phyloP scores from a whole-genome alignment of 2,888 invertebrate species.

The Caradrina clavipalpis region DNA sequence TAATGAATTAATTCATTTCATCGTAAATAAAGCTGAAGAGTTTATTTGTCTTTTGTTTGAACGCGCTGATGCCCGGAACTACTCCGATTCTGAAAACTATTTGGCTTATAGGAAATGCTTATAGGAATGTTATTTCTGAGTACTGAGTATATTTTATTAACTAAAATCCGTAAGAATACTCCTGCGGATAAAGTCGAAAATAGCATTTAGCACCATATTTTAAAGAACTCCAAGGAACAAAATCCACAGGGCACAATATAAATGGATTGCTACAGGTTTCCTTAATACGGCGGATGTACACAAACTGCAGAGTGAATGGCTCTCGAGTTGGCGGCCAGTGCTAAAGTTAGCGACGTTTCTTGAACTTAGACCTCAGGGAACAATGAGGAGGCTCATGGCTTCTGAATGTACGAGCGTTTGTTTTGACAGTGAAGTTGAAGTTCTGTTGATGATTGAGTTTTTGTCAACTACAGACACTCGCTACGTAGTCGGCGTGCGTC shows the following conservation, averaged over 20 bases:
- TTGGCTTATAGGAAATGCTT: too few relatives aligned
- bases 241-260: conserved; percentile 31
- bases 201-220: background rate
- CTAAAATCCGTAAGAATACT: too few relatives aligned
- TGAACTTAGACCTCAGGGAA: conserved; percentile 52
- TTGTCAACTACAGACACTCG: background rate
- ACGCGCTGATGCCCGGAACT: too few relatives aligned
- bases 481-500: too few relatives aligned
- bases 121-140: too few relatives aligned
- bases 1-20: too few relatives aligned
- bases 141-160: too few relatives aligned
- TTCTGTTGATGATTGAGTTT: background rate
- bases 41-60: too few relatives aligned
- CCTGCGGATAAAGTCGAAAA: too few relatives aligned
- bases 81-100: too few relatives aligned
- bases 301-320: conserved; percentile 42
- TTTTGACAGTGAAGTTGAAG: conserved; percentile 17
- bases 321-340: conserved; percentile 42
- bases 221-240: background rate
- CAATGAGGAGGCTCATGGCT: conserved; percentile 30
- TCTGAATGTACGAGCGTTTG: conserved; percentile 44
- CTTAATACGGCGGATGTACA: conserved; percentile 35
- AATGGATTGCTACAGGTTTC: conserved; percentile 34
- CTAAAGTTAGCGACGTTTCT: conserved; percentile 45
- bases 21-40: too few relatives aligned